phyloP scores from a whole-genome alignment of 2,888 invertebrate species.

The Ormyrus pomaceus region DNA sequence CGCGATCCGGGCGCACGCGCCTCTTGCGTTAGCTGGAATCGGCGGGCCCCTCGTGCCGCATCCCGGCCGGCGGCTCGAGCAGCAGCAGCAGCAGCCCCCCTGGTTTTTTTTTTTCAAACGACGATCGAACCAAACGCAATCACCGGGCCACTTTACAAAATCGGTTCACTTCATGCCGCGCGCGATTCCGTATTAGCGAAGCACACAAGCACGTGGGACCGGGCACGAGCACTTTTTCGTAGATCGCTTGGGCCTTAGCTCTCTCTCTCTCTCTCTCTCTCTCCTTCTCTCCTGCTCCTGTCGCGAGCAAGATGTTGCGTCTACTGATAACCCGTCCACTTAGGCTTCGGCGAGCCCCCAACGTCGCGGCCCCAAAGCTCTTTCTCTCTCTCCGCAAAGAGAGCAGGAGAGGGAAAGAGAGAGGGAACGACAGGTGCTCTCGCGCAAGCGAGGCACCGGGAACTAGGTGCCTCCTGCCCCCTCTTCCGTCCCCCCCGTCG shows the following conservation, averaged over 20 bases:
- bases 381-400: conserved; percentile 32
- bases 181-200: too few relatives aligned
- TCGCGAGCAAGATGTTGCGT: conserved; percentile 74
- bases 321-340: conserved; percentile 75
- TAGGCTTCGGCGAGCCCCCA: conserved; percentile 70
- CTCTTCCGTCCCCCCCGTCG: conserved; percentile 12
- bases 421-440: conserved; percentile 55
- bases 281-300: conserved; percentile 53
- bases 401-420: conserved; percentile 44
- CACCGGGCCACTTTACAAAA: conserved; percentile 6
- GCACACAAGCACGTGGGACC: background rate
- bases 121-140: background rate
- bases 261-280: conserved; percentile 1
- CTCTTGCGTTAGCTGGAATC: conserved; percentile 72
- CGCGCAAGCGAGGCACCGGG: conserved; percentile 23
- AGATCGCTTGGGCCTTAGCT: background rate
- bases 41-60: conserved; percentile 71
- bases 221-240: background rate
- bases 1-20: conserved; percentile 67
- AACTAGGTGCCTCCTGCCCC: conserved; percentile 53
- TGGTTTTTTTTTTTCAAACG: conserved; percentile 30
- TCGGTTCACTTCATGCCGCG: too few relatives aligned
- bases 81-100: conserved; percentile 58
- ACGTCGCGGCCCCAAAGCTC: conserved; percentile 4
- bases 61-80: conserved; percentile 69